phyloP scores from a whole-genome alignment of 2,888 invertebrate species.

The Masnerella sp. region DNA sequence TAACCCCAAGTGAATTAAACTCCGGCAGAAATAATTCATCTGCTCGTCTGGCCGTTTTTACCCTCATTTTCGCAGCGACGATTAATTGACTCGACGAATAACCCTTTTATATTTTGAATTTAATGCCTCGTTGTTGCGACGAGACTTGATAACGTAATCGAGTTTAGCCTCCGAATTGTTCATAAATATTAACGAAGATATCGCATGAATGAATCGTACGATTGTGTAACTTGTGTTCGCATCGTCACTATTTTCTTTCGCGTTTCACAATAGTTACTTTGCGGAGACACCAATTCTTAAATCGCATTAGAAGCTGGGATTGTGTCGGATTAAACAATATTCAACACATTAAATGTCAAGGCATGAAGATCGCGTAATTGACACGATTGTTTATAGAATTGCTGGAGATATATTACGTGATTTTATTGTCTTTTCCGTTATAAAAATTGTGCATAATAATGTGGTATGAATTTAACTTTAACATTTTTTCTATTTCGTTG shows the following conservation, averaged over 20 bases:
- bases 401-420: too few relatives aligned
- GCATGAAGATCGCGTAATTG: neutral
- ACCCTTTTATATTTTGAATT: neutral
- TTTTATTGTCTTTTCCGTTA: too few relatives aligned
- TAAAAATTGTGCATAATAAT: too few relatives aligned
- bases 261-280: slow-evolving; percentile 28
- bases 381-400: too few relatives aligned
- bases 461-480: too few relatives aligned
- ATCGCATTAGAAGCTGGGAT: slow-evolving; percentile 43
- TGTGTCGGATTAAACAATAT: slow-evolving; percentile 22
- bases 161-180: neutral
- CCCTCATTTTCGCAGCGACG: slow-evolving; percentile 11
- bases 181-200: slow-evolving; percentile 9
- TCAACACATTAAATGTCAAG: neutral
- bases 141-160: neutral
- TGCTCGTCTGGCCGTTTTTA: slow-evolving; percentile 6
- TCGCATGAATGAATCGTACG: slow-evolving; percentile 9
- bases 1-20: slow-evolving; percentile 45
- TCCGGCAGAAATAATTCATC: slow-evolving; percentile 33
- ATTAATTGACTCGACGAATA: neutral
- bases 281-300: slow-evolving; percentile 41
- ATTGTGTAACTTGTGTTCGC: slow-evolving; percentile 8
- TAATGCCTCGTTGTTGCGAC: neutral
- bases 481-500: too few relatives aligned
- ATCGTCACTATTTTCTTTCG: slow-evolving; percentile 24